Conservation (phyloP, 2,797 vertebrate genomes). For the Tinamus major region DNA sequence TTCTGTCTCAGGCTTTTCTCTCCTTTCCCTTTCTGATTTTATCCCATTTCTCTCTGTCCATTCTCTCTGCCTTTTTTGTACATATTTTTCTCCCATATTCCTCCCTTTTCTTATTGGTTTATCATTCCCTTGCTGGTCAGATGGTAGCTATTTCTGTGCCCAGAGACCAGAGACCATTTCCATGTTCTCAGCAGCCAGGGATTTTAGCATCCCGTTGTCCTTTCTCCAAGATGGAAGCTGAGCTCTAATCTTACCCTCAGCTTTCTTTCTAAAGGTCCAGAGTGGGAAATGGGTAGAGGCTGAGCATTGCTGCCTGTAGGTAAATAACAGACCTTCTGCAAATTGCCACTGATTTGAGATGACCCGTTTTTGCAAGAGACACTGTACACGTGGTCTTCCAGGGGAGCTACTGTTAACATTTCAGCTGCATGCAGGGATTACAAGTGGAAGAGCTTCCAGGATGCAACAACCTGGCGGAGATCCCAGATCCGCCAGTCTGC, state of each 20-base stretch:
- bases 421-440: not conserved
- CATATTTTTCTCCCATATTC: not conserved
- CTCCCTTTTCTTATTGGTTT: not conserved
- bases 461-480: not conserved
- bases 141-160: not conserved
- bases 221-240: not conserved
- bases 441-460: not conserved
- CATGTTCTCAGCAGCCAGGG: not conserved
- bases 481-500: not conserved
- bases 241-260: not conserved
- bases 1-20: not conserved
- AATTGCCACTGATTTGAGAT: not conserved
- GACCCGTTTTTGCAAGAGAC: not conserved
- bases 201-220: accelerated
- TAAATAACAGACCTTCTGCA: not conserved
- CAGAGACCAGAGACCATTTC: not conserved
- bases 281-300: not conserved
- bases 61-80: not conserved
- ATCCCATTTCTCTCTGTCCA: not conserved
- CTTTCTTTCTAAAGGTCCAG: not conserved
- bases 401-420: not conserved
- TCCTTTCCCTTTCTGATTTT: not conserved
- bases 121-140: not conserved
- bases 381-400: not conserved
- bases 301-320: not conserved